Evolutionary conservation across 2,888 invertebrate genomes (phyloP), one percentile per base, ranked within the genome.

Genomic region (Volucella inanis): DNA sequence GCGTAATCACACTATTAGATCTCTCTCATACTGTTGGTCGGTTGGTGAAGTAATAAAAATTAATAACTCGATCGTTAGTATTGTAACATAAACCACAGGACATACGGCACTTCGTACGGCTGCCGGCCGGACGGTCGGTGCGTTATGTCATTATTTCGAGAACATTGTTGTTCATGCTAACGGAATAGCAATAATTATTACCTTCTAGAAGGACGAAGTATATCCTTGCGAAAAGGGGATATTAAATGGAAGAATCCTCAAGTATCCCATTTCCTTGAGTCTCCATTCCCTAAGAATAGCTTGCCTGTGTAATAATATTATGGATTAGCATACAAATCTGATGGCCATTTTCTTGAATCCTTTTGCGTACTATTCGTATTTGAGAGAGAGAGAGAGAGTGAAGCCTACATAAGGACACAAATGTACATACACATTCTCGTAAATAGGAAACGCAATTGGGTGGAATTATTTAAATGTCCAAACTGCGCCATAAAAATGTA

Each of bases 21-120:
- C 77, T 75, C 59, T 50, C 55, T 65, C 59, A 6, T 59, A 64
- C 54, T 62, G 62, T 49, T 50, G 71, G 57, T 59, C 8, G 18
- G 49, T 41, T 52, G 70, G 81, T 52, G 59, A 11, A 64, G 74
- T 57, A 74, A 83, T 83, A 83, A 83, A 83, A 83, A 83, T 83
- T 83, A 83, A 83, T 83, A 83, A 83, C 83, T 78, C 68, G 55
- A 78, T 78, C 62, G 72, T 83, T 74, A 83, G 71, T 68, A 71
- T 77, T 47, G 76, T 76, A 76, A 68, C 54, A 55, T 54, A 74
- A 74, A 55, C 64, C 64, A 55, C 74, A 45, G 39, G 38, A 62
- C 72, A 74, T 45, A 55, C 62, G 31, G 38, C 55, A 31, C 45
- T 45, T 15, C 47, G 39, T 38, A 54, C 4, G 31, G 4, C 31